Percentiles rank a stretch among this genome's conserved stretches.
phyloP scores from a whole-genome alignment of 2,113 vertebrate genomes.

The Clarias macrocephalus region DNA sequence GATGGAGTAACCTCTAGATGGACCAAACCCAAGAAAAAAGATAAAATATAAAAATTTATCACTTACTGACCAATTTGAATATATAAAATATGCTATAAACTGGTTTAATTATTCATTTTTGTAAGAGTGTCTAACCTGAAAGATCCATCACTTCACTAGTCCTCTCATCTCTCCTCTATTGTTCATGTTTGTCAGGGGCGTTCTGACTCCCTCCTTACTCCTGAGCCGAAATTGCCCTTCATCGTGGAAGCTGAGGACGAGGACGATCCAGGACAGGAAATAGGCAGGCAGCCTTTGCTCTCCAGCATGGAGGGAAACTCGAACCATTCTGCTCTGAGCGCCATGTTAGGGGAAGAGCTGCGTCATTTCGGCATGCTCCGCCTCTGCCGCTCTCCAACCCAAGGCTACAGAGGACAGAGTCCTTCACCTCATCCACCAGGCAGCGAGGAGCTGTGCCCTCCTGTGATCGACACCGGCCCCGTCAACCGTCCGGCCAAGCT shows the following conservation, averaged over 20 bases:
- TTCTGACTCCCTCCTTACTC: conserved; percentile 62
- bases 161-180: not conserved
- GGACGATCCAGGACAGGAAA: conserved; percentile 65
- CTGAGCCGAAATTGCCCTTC: conserved; percentile 77
- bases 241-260: conserved; percentile 75
- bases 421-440: conserved; percentile 68
- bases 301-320: conserved; percentile 74
- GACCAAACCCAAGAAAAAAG: no score
- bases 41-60: not conserved
- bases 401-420: conserved; percentile 70
- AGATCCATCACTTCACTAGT: not conserved
- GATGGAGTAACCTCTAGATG: no score
- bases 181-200: conserved; percentile 63
- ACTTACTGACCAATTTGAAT: not conserved
- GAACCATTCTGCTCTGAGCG: conserved; percentile 74
- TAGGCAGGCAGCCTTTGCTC: conserved; percentile 71
- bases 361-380: conserved; percentile 76
- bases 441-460: conserved; percentile 57
- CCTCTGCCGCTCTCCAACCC: conserved; percentile 75
- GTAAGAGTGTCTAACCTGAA: not conserved
- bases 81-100: not conserved
- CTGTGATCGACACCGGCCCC: conserved; percentile 42
- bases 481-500: conserved; percentile 76
- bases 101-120: not conserved
- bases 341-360: conserved; percentile 83